A percentile compares a stretch with the other conserved stretches of the same genome.
Conservation (phyloP, 2,888 invertebrate species). For the Tetramorium bicarinatum region DNA sequence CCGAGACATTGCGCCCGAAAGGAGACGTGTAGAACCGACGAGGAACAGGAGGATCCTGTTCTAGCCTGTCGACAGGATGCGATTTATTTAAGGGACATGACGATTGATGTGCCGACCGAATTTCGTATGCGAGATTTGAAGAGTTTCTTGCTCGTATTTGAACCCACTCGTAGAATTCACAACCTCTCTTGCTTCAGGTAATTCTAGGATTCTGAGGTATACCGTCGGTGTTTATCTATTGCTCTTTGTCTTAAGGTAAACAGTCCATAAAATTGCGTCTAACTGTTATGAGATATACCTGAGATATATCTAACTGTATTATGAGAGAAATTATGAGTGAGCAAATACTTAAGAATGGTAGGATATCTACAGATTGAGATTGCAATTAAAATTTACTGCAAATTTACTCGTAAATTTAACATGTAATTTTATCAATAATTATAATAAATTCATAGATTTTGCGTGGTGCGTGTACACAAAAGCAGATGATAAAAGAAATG, state of each 20-base stretch:
- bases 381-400: background rate
- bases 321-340: background rate
- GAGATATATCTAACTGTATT: no score
- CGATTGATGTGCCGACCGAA: background rate
- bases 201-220: background rate
- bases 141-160: background rate
- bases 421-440: background rate
- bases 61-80: background rate
- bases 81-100: background rate
- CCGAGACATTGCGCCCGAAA: background rate
- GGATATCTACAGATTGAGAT: background rate
- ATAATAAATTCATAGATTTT: slow-evolving; percentile 1
- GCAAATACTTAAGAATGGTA: background rate
- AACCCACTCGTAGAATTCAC: background rate
- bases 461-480: background rate
- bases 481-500: background rate
- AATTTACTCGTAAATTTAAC: background rate
- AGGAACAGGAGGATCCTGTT: background rate
- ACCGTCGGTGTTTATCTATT: background rate
- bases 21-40: background rate
- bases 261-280: background rate
- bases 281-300: background rate
- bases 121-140: background rate
- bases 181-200: background rate
- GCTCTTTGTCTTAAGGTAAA: background rate